Evolutionary conservation across 2,888 invertebrate genomes (phyloP), one percentile per base, ranked within the genome.

Genomic region (Chironomus riparius): DNA sequence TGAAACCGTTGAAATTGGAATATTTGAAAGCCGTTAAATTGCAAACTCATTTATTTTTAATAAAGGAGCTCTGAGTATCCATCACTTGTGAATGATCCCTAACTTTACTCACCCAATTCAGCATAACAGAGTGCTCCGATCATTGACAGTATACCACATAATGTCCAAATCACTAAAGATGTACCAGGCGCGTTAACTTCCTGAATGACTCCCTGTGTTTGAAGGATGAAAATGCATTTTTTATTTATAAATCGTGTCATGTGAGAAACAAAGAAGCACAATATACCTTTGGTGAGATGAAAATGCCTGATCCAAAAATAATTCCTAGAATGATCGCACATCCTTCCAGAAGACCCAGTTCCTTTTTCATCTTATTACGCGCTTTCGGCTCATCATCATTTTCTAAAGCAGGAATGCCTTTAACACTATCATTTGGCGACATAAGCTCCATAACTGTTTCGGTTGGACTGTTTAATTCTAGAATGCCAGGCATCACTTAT

Each of bases 61-160:
- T 28, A 4, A 5, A 28, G 1, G 5, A 5, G n/a, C 10, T 12
- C n/a, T 15, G 5, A 28, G 2, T 10, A 47, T 0, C 2, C 70
- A 5, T 22, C 12, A 69, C 3, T 69, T 10, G 12, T 48, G n/a
- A 15, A 28, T 28, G 5, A 2, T 1, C 5, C 28, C 28, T 5
- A 4, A 5, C 7, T 38, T 2, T 81, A 81, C 3, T 84, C 84
- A 80, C 92, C 98, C 77, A 99, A 85, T 87, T 99, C 98, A 10
- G 98, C 97, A 83, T 99, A 99, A 80, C 98, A 98, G 62, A 98
- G 85, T 0, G 98, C 98, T 7, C 98, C 98, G 47, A 98, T 88
- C 85, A 95, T 93, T 0, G 97, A 96, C 50, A 98, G 86, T 4
- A 94, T 80, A 2, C 98, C 98, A 82, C 95, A 96, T 2, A 91